phyloP scores from a whole-genome alignment of 2,797 vertebrate genomes.

The Darevskia mixta region DNA sequence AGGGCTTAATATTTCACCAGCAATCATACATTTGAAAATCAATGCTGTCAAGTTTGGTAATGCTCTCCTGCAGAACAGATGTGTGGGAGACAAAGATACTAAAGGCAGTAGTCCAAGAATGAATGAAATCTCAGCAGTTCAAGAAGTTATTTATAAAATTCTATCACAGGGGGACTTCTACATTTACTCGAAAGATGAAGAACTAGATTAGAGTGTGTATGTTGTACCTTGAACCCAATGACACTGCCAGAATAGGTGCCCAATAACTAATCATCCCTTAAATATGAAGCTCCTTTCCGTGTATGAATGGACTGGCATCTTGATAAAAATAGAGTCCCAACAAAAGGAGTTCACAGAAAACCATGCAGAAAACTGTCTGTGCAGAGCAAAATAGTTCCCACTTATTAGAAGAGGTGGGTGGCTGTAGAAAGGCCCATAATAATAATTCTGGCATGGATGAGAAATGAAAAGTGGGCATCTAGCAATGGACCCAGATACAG shows the following conservation, averaged over 20 bases:
- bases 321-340: neutral
- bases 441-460: no score
- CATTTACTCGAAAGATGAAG: neutral
- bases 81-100: slow-evolving; percentile 56
- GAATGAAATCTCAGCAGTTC: slow-evolving; percentile 40
- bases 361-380: neutral
- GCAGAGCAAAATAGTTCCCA: neutral
- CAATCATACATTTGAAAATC: slow-evolving; percentile 77
- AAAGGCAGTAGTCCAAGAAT: slow-evolving; percentile 58
- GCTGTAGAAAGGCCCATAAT: neutral
- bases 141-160: slow-evolving; percentile 15
- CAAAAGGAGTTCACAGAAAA: neutral
- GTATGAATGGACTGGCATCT: neutral
- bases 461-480: no score
- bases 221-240: neutral
- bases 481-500: neutral
- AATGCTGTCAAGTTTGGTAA: slow-evolving; percentile 68
- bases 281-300: neutral
- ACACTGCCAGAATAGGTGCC: neutral
- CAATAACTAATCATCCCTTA: neutral
- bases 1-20: slow-evolving; percentile 79
- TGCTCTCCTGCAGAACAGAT: slow-evolving; percentile 52
- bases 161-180: neutral
- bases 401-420: no score
- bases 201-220: neutral